These are phyloP conservation scores for Lasioglossum calceatum DNA, from an alignment of 2,888 invertebrate genomes.

Conservation along the genomic window DNA sequence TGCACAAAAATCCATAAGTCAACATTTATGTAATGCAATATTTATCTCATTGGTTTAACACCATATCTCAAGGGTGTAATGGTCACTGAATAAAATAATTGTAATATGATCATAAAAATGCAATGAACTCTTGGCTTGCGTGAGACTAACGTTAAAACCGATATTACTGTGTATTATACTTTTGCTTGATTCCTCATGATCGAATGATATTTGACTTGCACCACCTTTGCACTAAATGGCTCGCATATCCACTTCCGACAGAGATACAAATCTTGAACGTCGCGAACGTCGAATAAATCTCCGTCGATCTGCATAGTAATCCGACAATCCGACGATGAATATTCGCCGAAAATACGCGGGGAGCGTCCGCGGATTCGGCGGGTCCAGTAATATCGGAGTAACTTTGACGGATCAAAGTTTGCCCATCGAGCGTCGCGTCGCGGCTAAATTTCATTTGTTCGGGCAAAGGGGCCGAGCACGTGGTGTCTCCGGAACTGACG, in stretches of 20 bases:
- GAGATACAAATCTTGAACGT: background rate
- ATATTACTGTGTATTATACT: no score
- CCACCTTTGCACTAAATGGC: no score
- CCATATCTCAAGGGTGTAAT: background rate
- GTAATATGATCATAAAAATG: background rate
- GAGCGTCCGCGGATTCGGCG: background rate
- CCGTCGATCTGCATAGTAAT: background rate
- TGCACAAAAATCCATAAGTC: no score
- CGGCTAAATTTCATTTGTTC: conserved; percentile 29
- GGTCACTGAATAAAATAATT: background rate
- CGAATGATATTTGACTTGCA: no score
- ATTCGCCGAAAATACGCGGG: background rate
- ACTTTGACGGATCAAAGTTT: conserved; percentile 15
- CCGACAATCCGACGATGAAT: background rate
- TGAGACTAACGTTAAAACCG: no score
- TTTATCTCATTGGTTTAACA: background rate
- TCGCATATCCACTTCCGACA: background rate
- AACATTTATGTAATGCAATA: background rate
- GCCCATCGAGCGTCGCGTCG: background rate
- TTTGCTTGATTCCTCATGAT: no score
- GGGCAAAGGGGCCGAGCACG: conserved; percentile 22
- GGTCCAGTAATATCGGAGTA: background rate
- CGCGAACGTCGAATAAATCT: background rate
- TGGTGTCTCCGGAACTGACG: conserved; percentile 19
- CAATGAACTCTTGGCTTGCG: background rate